phyloP scores from a whole-genome alignment of 2,888 invertebrate genomes.

The Aleiodes testaceus region DNA sequence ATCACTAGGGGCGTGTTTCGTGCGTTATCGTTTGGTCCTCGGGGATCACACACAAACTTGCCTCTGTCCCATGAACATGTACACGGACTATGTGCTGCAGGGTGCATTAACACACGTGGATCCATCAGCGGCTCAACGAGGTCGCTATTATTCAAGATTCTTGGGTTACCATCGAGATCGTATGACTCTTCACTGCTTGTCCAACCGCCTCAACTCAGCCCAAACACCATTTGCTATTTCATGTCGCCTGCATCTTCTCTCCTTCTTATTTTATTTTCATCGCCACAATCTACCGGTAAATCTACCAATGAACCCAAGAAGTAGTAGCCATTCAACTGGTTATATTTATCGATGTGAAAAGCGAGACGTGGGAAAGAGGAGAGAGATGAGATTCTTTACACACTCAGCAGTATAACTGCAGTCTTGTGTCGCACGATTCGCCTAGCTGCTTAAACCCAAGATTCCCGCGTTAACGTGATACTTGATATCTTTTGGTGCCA shows the following conservation, averaged over 20 bases:
- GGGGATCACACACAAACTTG: conserved; percentile 4
- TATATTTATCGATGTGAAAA: conserved; percentile 40
- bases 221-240: conserved; percentile 15
- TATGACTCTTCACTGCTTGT: too few relatives aligned
- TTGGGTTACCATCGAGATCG: conserved; percentile 40
- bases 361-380: conserved; percentile 38
- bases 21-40: conserved; percentile 34
- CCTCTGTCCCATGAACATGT: neutral
- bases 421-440: conserved; percentile 36
- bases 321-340: conserved; percentile 20
- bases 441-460: conserved; percentile 3
- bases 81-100: neutral
- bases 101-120: conserved; percentile 30
- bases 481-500: conserved; percentile 30
- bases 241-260: neutral
- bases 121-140: conserved; percentile 21
- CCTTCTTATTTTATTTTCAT: neutral
- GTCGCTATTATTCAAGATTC: conserved; percentile 28
- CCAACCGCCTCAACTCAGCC: neutral
- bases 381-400: neutral
- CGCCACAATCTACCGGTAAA: conserved; percentile 13
- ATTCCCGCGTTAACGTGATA: conserved; percentile 28
- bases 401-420: conserved; percentile 2
- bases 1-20: conserved; percentile 20
- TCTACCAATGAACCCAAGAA: conserved; percentile 11